A percentile compares a stretch with the other conserved stretches of the same genome.
Conservation (phyloP, 2,797 vertebrate genomes). For the Acropternis orthonyx region DNA sequence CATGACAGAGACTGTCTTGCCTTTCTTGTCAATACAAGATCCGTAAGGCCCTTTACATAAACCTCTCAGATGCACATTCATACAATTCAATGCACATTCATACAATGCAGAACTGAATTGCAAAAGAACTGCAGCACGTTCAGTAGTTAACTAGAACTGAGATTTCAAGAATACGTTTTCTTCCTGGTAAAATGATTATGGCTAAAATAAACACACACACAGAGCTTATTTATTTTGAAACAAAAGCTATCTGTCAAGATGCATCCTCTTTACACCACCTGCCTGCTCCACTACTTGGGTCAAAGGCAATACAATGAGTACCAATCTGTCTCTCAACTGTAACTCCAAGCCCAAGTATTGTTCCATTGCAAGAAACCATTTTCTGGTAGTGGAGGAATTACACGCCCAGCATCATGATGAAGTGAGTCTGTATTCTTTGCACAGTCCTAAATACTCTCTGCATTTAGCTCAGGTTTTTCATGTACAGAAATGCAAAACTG, state of each 20-base stretch:
- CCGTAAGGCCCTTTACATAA: background rate
- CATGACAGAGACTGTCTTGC: background rate
- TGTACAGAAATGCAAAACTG: background rate
- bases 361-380: background rate
- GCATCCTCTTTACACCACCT: background rate
- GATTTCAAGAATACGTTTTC: background rate
- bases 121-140: background rate
- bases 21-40: background rate
- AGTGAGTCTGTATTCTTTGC: background rate
- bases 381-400: background rate
- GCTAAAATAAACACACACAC: background rate
- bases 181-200: background rate
- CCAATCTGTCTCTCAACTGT: background rate
- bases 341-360: background rate
- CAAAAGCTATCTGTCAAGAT: background rate
- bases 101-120: background rate
- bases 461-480: background rate
- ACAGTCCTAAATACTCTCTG: background rate
- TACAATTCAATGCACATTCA: background rate
- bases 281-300: background rate
- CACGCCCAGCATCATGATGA: background rate
- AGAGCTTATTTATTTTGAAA: background rate
- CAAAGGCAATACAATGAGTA: background rate
- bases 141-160: background rate
- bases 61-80: background rate